Evolutionary conservation across 2,888 invertebrate species (phyloP), one percentile per base, ranked within the genome.

Genomic region (Hyppa rectilinea): DNA sequence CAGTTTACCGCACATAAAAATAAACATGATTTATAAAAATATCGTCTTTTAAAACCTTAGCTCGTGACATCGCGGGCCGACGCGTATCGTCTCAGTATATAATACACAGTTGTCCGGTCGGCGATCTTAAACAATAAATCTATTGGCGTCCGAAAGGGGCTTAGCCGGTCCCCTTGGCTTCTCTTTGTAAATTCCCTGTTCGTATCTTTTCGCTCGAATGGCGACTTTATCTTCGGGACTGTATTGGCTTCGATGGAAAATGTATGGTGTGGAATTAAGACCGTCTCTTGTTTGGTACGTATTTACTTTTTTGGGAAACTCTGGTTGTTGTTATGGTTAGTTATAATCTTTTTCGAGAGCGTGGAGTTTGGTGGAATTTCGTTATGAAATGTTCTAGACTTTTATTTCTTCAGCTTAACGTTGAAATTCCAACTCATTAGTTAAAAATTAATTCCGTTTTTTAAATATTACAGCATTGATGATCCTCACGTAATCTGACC

Each of bases 51-150:
- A 68, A 79, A 80, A 47, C 65, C 56, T 50, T 45, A 23, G 59
- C 52, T 34, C 43, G 67, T 79, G 79, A 80, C 79, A 71, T 58
- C 67, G 76, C 78, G 64, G 61, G 77, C 81, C 81, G 75, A 76
- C 79, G 79, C 79, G 79, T 80, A 80, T 79, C 79, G 81, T 77
- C 69, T 79, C 80, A 63, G 81, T 83, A 82, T 85, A 85, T 85
- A 85, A 85, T 82, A 81, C 83, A 76, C 82, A 84, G 83, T 80
- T 88, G 91, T 91, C 90, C 88, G 77, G 86, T 84, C 82, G 80
- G 82, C 87, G 88, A 89, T 92, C 92, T 93, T 86, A 88, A 88
- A 89, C 92, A 91, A 93, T 93, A 93, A 93, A 93, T 93, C 93
- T 89, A 88, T 89, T 86, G 90, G 85, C 83, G 84, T 86, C 86